phyloP scores from a whole-genome alignment of 2,888 invertebrate species.

The Tolmerus cingulatus region DNA sequence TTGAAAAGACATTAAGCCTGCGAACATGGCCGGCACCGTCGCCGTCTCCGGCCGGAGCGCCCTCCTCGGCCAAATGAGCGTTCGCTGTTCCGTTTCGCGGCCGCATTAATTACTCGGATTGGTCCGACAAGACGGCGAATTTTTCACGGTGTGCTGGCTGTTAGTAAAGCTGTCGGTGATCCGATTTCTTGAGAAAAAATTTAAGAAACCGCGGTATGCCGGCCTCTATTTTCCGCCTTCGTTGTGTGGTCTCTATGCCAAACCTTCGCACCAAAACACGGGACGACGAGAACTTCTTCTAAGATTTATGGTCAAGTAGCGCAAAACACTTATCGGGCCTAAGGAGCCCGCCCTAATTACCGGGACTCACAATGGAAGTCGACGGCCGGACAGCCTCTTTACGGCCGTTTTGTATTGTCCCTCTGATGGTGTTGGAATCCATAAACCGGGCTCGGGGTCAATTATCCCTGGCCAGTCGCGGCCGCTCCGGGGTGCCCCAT shows the following conservation, averaged over 20 bases:
- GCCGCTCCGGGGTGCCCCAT: constrained; percentile 6
- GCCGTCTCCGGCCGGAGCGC: neutral
- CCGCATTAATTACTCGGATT: constrained; percentile 28
- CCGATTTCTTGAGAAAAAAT: neutral
- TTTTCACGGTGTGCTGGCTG: neutral
- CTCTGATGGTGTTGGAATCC: neutral
- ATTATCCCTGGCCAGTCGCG: constrained; percentile 17
- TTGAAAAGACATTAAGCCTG: constrained; percentile 29
- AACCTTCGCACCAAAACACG: neutral
- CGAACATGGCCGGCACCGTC: neutral
- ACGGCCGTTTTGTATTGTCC: neutral
- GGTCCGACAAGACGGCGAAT: neutral
- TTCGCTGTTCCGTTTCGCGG: constrained; percentile 26
- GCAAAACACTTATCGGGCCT: neutral
- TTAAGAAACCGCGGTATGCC: neutral
- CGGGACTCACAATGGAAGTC: constrained; percentile 13
- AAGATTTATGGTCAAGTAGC: constrained; percentile 4
- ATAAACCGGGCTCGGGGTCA: constrained; percentile 8
- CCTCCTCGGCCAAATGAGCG: neutral
- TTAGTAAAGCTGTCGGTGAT: neutral
- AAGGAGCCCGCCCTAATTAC: constrained; percentile 1
- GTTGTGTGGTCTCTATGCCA: neutral
- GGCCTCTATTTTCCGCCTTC: neutral
- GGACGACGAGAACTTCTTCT: neutral
- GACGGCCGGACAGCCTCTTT: neutral